Evolutionary conservation across 2,888 invertebrate genomes (phyloP).

Genomic region (Trypoxylon attenuatum): DNA sequence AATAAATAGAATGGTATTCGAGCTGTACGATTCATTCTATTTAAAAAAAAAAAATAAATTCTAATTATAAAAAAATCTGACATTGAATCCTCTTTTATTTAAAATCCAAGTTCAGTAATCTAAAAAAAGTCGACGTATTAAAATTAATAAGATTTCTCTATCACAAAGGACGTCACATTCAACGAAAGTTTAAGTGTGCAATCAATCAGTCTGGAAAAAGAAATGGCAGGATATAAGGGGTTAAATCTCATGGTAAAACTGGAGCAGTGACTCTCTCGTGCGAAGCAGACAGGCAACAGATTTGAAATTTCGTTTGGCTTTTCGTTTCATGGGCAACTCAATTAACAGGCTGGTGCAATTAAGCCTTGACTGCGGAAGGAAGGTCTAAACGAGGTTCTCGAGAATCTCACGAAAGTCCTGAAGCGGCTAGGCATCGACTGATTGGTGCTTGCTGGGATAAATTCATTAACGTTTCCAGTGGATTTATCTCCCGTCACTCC

Average conservation of each 20-base stretch:
- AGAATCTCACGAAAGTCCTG: conserved; percentile 7
- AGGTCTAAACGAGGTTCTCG: conserved; percentile 14
- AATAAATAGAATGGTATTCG: too few relatives aligned
- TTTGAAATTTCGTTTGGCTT: background rate
- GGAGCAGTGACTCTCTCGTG: background rate
- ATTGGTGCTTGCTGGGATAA: conserved; percentile 37
- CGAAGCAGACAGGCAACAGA: background rate
- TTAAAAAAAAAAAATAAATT: too few relatives aligned
- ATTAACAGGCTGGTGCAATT: conserved; percentile 38
- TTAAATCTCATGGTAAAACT: background rate
- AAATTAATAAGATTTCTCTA: too few relatives aligned
- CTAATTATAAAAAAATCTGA: too few relatives aligned
- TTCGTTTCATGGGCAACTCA: conserved; percentile 26
- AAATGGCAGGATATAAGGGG: too few relatives aligned
- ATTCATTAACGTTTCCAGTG: conserved; percentile 32
- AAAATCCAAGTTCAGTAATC: too few relatives aligned
- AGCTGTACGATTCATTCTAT: too few relatives aligned
- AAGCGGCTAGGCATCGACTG: conserved; percentile 25
- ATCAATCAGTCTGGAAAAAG: too few relatives aligned
- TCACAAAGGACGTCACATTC: too few relatives aligned
- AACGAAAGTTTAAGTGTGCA: too few relatives aligned
- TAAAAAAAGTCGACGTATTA: too few relatives aligned
- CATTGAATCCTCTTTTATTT: too few relatives aligned
- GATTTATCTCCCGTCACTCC: background rate
- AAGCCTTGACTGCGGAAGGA: conserved; percentile 11